Conservation (phyloP, 2,113 vertebrate species). For the Odontesthes bonariensis region DNA sequence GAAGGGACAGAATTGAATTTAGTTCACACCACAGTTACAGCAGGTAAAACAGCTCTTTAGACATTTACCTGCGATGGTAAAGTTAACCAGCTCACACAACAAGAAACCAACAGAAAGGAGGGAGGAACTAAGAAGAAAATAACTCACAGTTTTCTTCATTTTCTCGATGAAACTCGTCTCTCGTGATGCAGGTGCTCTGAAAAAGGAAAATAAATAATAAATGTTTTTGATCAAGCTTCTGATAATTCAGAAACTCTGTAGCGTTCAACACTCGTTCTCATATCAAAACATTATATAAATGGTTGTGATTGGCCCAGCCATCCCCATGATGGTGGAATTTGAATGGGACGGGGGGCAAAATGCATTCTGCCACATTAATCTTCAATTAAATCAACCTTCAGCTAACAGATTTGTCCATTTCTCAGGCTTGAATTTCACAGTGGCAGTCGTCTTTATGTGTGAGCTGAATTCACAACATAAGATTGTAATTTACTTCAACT, state of each 20-base stretch:
- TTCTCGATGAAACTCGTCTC: constrained; percentile 98
- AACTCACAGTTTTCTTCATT: constrained; percentile 98
- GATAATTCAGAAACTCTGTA: neutral
- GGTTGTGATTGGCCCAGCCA: neutral
- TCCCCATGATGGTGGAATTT: neutral
- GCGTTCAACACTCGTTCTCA: no score
- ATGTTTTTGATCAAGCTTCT: neutral
- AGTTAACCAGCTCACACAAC: no score
- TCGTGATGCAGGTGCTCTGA: constrained; percentile 82
- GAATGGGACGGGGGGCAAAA: neutral
- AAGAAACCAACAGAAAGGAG: neutral
- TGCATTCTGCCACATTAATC: no score
- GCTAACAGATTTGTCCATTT: neutral
- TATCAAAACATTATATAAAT: neutral
- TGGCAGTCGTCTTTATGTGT: neutral
- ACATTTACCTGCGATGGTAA: no score
- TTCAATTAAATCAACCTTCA: neutral
- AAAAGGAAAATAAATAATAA: constrained; percentile 36
- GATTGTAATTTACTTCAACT: neutral
- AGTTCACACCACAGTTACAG: no score
- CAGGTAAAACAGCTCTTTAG: no score
- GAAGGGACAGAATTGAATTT: neutral
- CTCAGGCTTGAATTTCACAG: no score
- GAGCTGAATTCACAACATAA: no score
- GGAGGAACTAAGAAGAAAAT: neutral